Evolutionary conservation across 1,140 invertebrate species (phyloP), one percentile per base, ranked within the genome.

Genomic region (Agrypnia vestita): DNA sequence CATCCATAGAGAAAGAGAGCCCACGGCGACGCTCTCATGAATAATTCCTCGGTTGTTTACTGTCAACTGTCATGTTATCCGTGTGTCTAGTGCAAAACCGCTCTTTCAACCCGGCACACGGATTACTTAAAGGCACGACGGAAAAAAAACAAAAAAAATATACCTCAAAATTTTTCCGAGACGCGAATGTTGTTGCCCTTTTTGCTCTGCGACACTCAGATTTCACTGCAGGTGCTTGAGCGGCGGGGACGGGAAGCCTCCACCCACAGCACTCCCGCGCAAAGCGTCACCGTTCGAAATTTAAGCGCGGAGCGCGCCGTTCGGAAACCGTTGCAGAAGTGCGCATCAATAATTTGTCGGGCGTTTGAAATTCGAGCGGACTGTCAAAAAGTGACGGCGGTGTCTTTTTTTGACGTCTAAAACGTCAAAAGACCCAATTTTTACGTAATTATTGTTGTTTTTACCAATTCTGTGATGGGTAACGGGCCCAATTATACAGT

Each of bases 11-110:
- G 64, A 71, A 71, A 71, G 67, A 71, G 67, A 47, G 67, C 67
- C 46, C 43, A 19, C 13, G 67, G 67, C 43, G 67, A 71, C 46
- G 46, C 43, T 15, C 46, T 71, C 67, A 71, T 71, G 67, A 71
- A 71, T 71, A 71, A 71, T 71, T 71, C 61, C 47, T n/a, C 67
- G 67, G 43, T 71, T 46, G 67, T 21, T 71, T 71, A 71, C 67
- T 71, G 67, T 71, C 67, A 71, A 71, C 43, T 71, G 67, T 71
- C 67, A 71, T 71, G 67, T 71, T 71, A 71, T 71, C 8, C 67
- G 46, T 9, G 17, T 71, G 46, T 71, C 67, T 64, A 64, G 19
- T 64, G 35, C 61, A 44, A 35, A 64, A 43, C 61, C 12, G 19
- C 21, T 3, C 49, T 51, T 51, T 51, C 49, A 51, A 51, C 8